Evolutionary conservation across 2,113 vertebrate genomes (phyloP).

Genomic region (Candoia aspera): DNA sequence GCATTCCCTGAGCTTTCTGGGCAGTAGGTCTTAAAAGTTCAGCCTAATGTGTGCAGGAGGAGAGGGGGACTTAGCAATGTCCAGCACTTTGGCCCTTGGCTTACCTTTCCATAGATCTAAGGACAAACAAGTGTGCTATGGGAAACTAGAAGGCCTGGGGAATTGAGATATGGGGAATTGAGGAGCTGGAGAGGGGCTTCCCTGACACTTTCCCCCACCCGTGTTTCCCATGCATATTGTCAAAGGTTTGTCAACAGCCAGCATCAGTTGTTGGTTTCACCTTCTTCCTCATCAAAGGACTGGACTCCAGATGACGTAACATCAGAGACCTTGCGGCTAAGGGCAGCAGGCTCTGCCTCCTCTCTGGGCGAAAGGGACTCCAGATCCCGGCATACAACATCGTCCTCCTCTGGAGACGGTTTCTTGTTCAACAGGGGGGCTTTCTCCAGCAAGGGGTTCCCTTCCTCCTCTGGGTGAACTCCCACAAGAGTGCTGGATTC

Average conservation of each 20-base stretch:
- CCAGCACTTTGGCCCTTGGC: constrained; percentile 52
- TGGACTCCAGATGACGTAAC: constrained; percentile 88
- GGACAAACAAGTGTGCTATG: constrained; percentile 35
- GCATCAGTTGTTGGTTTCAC: constrained; percentile 81
- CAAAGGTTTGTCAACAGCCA: constrained; percentile 51
- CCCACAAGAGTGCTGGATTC: constrained; percentile 79
- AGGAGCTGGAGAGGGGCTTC: constrained; percentile 61
- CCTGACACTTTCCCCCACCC: constrained; percentile 50
- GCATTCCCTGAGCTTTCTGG: constrained; percentile 64
- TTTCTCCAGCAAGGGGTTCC: constrained; percentile 80
- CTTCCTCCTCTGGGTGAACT: constrained; percentile 82
- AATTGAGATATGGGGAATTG: neutral
- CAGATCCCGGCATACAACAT: constrained; percentile 88
- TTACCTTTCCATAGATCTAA: constrained; percentile 41
- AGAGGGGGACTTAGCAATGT: constrained; percentile 37
- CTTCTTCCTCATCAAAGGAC: constrained; percentile 89
- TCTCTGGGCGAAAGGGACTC: constrained; percentile 88
- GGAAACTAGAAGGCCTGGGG: constrained; percentile 14
- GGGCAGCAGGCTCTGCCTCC: constrained; percentile 83
- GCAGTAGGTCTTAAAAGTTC: constrained; percentile 49
- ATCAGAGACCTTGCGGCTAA: constrained; percentile 90
- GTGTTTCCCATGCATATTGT: constrained; percentile 53
- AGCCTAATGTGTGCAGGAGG: constrained; percentile 30
- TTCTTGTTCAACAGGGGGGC: constrained; percentile 85
- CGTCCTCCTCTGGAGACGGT: constrained; percentile 83